A percentile compares a stretch with the other conserved stretches of the same genome.
Evolutionary conservation across 2,797 vertebrate species (phyloP).

Genomic region (Sus cebifrons): DNA sequence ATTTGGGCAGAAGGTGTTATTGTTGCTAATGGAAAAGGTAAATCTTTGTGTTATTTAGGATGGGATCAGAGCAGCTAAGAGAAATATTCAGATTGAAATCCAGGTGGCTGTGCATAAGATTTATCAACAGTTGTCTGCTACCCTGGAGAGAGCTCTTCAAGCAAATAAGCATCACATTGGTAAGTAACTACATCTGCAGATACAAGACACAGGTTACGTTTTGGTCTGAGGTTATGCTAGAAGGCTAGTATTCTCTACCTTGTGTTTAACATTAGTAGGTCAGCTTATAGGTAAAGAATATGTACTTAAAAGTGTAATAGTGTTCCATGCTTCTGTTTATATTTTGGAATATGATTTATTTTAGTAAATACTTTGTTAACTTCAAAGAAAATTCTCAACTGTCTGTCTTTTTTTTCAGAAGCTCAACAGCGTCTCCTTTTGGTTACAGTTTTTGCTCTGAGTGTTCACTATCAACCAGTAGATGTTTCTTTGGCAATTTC

Average conservation of each 20-base stretch:
- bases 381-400: slow-evolving; percentile 54
- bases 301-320: slow-evolving; percentile 60
- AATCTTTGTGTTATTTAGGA: slow-evolving; percentile 91
- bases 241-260: not conserved
- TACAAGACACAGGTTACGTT: not conserved
- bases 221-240: not conserved
- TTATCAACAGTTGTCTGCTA: slow-evolving; percentile 98
- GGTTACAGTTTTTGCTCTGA: slow-evolving; percentile 98
- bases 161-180: slow-evolving; percentile 99
- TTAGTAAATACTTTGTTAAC: slow-evolving; percentile 57
- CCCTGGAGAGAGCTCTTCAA: slow-evolving; percentile 96
- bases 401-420: slow-evolving; percentile 89
- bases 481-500: slow-evolving; percentile 99
- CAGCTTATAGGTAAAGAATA: slow-evolving; percentile 43
- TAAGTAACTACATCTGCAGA: slow-evolving; percentile 86
- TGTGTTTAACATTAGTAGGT: slow-evolving; percentile 40
- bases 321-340: slow-evolving; percentile 52
- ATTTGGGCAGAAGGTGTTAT: not conserved
- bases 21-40: slow-evolving; percentile 63
- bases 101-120: slow-evolving; percentile 99
- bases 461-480: slow-evolving; percentile 98
- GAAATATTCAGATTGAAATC: slow-evolving; percentile 97
- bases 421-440: slow-evolving; percentile 98
- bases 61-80: slow-evolving; percentile 97
- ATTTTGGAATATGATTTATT: slow-evolving; percentile 59